Conservation (phyloP, 2,797 vertebrate species). For the Enteromius unitaeniatus region DNA sequence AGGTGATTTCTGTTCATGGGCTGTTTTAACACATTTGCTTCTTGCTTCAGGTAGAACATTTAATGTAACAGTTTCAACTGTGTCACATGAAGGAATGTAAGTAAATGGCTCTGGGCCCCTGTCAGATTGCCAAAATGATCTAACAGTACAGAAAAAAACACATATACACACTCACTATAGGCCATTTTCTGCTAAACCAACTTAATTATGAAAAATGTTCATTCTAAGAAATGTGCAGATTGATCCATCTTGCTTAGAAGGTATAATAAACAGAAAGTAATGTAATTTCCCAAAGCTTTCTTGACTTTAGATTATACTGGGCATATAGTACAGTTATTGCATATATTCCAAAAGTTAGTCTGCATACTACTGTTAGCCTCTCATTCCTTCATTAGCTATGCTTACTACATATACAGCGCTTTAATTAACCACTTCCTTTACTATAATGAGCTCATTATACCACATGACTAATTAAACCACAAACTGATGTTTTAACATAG, state of each 20-base stretch:
- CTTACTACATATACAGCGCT: neutral
- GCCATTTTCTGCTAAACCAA: neutral
- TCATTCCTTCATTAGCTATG: neutral
- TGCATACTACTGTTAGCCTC: neutral
- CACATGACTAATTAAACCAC: slow-evolving; percentile 27
- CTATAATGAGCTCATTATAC: slow-evolving; percentile 26
- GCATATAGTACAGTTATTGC: neutral
- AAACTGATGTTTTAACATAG: neutral
- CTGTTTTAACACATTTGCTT: neutral
- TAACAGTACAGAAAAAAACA: neutral
- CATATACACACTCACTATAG: neutral
- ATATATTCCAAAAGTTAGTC: neutral
- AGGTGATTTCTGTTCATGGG: neutral
- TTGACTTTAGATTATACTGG: slow-evolving; percentile 6
- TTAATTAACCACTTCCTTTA: slow-evolving; percentile 14
- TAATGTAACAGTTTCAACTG: neutral
- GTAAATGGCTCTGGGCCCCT: neutral
- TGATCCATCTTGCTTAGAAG: neutral
- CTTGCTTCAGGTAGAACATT: neutral
- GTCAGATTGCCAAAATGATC: slow-evolving; percentile 5
- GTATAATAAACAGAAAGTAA: neutral
- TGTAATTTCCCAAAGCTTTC: neutral
- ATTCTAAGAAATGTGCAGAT: slow-evolving; percentile 17
- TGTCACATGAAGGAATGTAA: neutral
- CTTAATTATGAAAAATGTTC: neutral